Evolutionary conservation across 2,797 vertebrate species (phyloP).

Genomic region (Danionella dracula): DNA sequence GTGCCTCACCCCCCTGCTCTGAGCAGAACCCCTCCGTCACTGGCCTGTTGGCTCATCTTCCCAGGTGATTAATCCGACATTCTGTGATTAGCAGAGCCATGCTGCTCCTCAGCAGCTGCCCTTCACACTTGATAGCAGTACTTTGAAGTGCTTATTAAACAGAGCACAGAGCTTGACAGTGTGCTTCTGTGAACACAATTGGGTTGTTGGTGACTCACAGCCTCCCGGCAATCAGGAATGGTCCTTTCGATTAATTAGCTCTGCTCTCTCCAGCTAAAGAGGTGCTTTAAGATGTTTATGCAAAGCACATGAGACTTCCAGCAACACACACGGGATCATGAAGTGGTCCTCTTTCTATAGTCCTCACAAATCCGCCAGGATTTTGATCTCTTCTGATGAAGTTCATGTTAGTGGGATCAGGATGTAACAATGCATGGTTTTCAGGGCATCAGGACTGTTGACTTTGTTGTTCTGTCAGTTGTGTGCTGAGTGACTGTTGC

Average conservation of each 20-base stretch:
- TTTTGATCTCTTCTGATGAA: neutral
- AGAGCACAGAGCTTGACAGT: slow-evolving; percentile 5
- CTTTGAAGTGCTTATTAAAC: slow-evolving; percentile 24
- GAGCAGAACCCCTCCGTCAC: slow-evolving; percentile 16
- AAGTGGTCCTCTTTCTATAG: neutral
- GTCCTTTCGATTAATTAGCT: slow-evolving; percentile 27
- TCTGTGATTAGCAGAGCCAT: slow-evolving; percentile 22
- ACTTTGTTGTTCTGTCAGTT: too few relatives aligned
- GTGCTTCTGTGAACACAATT: slow-evolving; percentile 26
- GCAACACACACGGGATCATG: neutral
- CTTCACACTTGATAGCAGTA: slow-evolving; percentile 30
- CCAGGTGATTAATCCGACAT: slow-evolving; percentile 29
- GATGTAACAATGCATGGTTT: too few relatives aligned
- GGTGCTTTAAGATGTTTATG: slow-evolving; percentile 6
- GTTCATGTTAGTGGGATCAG: neutral
- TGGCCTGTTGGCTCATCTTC: slow-evolving; percentile 16
- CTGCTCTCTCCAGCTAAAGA: neutral
- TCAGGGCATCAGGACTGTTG: too few relatives aligned
- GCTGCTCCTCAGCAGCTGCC: slow-evolving; percentile 27
- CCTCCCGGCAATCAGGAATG: slow-evolving; percentile 26
- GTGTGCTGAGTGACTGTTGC: too few relatives aligned
- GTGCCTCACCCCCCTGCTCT: slow-evolving; percentile 13
- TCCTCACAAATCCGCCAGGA: neutral
- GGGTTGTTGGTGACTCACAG: slow-evolving; percentile 18
- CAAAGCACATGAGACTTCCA: neutral